Evolutionary conservation across 2,797 vertebrate species (phyloP), one percentile per base, ranked within the genome.

Genomic region (Argya squamiceps): DNA sequence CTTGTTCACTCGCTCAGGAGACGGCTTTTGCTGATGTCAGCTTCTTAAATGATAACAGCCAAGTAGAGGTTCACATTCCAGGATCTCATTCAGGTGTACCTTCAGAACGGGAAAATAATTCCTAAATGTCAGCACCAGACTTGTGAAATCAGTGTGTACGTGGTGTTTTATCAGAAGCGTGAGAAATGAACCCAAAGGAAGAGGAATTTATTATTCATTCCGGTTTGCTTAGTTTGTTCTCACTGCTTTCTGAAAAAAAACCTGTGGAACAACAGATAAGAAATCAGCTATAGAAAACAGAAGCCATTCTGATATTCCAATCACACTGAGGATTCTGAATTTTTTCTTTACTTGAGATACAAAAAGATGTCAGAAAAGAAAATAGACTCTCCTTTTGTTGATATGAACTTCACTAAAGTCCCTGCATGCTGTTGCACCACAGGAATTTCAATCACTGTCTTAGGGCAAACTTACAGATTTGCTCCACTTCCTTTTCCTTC

Each of bases 31-130:
- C 59, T 89, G 47, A 47, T 94, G 62, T 80, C 76, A 49, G 41
- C 62, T 74, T 46, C 73, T 71, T 62, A 43, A 86, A 59, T 60
- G 56, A 20, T 73, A 44, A 7, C 19, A 36, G 18, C 47, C 27
- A n/a, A 58, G 63, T 24, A 23, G 84, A 69, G 46, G 18, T 81
- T 88, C 63, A 29, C 44, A 52, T 92, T 92, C 77, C 96, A 46
- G 44, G 32, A 30, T 84, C 50, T 88, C 59, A 19, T 62, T 75
- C 43, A 9, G 24, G 58, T 64, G 26, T n/a, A 9, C 19, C 1
- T 81, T 58, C n/a, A 43, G 29, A 71, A 12, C 20, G 32, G 43
- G 47, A 63, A 92, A 84, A 56, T 26, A 62, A 11, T 62, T 84
- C 46, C 47, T 34, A 44, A 62, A 44, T 78, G 52, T 63, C 56